These are phyloP conservation scores for Chionodraco myersi DNA, from an alignment of 2,113 vertebrate species.

Conservation along the genomic window DNA sequence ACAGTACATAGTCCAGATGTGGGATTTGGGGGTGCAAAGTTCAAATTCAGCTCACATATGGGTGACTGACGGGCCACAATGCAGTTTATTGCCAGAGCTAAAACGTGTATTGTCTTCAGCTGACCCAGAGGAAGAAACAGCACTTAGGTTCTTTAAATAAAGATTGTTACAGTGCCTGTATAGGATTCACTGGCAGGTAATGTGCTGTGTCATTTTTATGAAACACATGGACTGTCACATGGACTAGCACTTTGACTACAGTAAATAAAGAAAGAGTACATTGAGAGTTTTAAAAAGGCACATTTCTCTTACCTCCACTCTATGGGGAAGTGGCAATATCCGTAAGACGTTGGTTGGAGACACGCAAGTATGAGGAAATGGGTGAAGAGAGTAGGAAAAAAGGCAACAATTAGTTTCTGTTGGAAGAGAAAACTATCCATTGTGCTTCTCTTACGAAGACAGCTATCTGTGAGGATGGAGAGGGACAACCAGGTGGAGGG, in stretches of 20 bases:
- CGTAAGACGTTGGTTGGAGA: slow-evolving; percentile 58
- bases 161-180: background rate
- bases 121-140: slow-evolving; percentile 16
- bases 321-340: slow-evolving; percentile 70
- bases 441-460: slow-evolving; percentile 36
- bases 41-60: slow-evolving; percentile 50
- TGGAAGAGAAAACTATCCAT: slow-evolving; percentile 43
- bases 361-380: slow-evolving; percentile 37
- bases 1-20: slow-evolving; percentile 54
- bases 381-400: slow-evolving; percentile 17
- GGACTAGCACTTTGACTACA: background rate
- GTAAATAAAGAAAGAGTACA: too few species aligned
- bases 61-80: slow-evolving; percentile 13
- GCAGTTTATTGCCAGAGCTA: slow-evolving; percentile 14
- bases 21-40: slow-evolving; percentile 33
- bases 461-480: slow-evolving; percentile 25
- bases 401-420: slow-evolving; percentile 12
- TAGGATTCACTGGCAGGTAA: background rate
- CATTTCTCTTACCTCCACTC: slow-evolving; percentile 79
- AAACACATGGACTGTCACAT: background rate
- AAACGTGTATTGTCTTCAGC: slow-evolving; percentile 6
- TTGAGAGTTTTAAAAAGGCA: background rate
- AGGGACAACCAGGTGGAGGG: slow-evolving; percentile 26
- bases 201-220: slow-evolving; percentile 12
- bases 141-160: slow-evolving; percentile 8